Conservation (phyloP, 2,888 invertebrate species). For the Orchesellides sinensis region DNA sequence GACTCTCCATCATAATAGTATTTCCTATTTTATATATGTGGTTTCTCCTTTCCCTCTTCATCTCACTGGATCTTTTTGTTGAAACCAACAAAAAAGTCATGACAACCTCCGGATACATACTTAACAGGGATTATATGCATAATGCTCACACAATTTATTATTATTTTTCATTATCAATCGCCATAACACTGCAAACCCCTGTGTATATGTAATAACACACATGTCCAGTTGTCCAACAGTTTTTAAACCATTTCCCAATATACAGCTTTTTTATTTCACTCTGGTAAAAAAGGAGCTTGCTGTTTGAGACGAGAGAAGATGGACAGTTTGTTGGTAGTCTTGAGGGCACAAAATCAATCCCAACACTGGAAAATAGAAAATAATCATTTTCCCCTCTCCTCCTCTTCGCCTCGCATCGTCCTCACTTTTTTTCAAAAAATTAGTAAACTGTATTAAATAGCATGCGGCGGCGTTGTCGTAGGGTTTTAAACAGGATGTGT, state of each 20-base stretch:
- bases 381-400: conserved; percentile 39
- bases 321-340: conserved; percentile 49
- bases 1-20: conserved; percentile 14
- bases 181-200: not conserved
- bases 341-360: conserved; percentile 62
- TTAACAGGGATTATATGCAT: conserved; percentile 23
- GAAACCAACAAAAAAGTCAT: conserved; percentile 34
- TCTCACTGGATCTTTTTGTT: not conserved
- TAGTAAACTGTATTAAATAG: not conserved
- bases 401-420: not conserved
- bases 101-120: conserved; percentile 62
- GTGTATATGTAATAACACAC: too few relatives aligned
- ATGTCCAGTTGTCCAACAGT: too few relatives aligned
- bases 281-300: conserved; percentile 12
- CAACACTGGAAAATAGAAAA: conserved; percentile 50
- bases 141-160: conserved; percentile 8
- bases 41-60: not conserved
- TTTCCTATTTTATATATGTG: conserved; percentile 4
- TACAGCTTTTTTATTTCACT: too few relatives aligned
- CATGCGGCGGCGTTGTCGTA: conserved; percentile 3
- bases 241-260: too few relatives aligned
- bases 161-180: not conserved
- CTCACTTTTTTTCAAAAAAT: conserved; percentile 19
- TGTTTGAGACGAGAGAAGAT: conserved; percentile 12
- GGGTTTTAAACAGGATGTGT: too few relatives aligned